phyloP scores from a whole-genome alignment of 2,888 invertebrate genomes.

The Crioceris asparagi region DNA sequence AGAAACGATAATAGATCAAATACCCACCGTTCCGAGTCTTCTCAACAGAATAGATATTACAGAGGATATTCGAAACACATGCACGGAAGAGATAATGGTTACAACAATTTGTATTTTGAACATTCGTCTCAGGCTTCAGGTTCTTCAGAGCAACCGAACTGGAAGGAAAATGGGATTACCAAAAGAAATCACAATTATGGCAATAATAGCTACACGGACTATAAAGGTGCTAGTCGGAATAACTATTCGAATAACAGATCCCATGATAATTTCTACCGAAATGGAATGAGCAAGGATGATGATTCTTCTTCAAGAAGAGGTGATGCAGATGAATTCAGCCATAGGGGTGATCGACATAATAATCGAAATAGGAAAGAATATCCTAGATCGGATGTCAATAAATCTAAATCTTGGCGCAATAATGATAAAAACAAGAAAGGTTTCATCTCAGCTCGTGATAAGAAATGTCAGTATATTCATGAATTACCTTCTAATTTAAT shows the following conservation, averaged over 20 bases:
- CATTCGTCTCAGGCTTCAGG: too few relatives aligned
- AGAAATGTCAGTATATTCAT: slow-evolving; percentile 16
- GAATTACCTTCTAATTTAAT: too few relatives aligned
- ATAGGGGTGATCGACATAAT: slow-evolving; percentile 7
- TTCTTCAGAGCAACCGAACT: too few relatives aligned
- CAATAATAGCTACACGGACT: slow-evolving; percentile 10
- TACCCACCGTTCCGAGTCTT: too few relatives aligned
- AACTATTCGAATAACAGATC: slow-evolving; percentile 6
- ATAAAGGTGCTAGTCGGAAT: slow-evolving; percentile 6
- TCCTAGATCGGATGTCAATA: slow-evolving; percentile 6
- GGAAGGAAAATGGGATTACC: too few relatives aligned
- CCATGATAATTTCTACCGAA: slow-evolving; percentile 8
- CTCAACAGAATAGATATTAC: too few relatives aligned
- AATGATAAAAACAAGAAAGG: slow-evolving; percentile 10
- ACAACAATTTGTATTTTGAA: too few relatives aligned
- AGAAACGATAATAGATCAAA: too few relatives aligned
- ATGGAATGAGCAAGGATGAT: too few relatives aligned
- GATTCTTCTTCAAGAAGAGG: too few relatives aligned
- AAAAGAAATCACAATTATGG: slow-evolving; percentile 8
- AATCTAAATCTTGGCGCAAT: slow-evolving; percentile 12
- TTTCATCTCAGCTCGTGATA: slow-evolving; percentile 11
- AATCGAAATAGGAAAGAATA: slow-evolving; percentile 12
- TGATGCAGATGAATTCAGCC: slow-evolving; percentile 6
- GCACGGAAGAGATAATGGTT: too few relatives aligned
- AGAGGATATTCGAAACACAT: too few relatives aligned